phyloP scores from a whole-genome alignment of 2,797 vertebrate species.

The Myripristis jacobus region DNA sequence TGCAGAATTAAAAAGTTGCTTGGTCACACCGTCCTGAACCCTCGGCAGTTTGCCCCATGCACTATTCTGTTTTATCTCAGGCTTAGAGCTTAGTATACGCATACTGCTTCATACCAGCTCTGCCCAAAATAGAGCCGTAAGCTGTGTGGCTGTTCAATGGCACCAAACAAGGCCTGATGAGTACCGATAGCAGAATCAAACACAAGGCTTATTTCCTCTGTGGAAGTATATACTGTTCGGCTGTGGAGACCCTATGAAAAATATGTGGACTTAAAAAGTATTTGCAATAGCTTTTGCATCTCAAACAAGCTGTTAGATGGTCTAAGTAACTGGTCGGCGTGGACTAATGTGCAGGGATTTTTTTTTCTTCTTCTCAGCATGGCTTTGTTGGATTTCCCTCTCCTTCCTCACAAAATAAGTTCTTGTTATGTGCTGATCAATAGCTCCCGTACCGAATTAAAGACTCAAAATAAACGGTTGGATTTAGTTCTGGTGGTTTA shows the following conservation, averaged over 20 bases:
- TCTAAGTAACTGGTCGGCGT: too few species aligned
- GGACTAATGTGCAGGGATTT: not conserved
- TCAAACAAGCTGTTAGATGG: too few species aligned
- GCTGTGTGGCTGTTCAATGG: slow-evolving; percentile 35
- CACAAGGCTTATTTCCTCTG: slow-evolving; percentile 8
- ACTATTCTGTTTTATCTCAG: slow-evolving; percentile 34
- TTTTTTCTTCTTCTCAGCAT: not conserved
- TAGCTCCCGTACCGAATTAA: not conserved
- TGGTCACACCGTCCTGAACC: not conserved
- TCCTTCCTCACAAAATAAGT: not conserved
- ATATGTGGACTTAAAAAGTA: not conserved
- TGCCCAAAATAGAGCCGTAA: slow-evolving; percentile 61
- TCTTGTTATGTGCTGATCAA: not conserved
- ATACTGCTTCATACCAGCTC: slow-evolving; percentile 41
- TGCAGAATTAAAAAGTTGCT: not conserved
- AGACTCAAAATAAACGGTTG: slow-evolving; percentile 8
- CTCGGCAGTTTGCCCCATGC: slow-evolving; percentile 3
- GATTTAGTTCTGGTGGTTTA: slow-evolving; percentile 1
- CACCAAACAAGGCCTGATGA: slow-evolving; percentile 53
- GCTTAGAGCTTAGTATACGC: slow-evolving; percentile 38
- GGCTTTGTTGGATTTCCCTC: not conserved
- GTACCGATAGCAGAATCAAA: slow-evolving; percentile 41
- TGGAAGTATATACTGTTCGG: slow-evolving; percentile 11
- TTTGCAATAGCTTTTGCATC: not conserved
- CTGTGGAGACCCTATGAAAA: slow-evolving; percentile 1